Base-by-base conservation (phyloP, 2,797 vertebrate genomes). In the Sardinella longiceps region DNA sequence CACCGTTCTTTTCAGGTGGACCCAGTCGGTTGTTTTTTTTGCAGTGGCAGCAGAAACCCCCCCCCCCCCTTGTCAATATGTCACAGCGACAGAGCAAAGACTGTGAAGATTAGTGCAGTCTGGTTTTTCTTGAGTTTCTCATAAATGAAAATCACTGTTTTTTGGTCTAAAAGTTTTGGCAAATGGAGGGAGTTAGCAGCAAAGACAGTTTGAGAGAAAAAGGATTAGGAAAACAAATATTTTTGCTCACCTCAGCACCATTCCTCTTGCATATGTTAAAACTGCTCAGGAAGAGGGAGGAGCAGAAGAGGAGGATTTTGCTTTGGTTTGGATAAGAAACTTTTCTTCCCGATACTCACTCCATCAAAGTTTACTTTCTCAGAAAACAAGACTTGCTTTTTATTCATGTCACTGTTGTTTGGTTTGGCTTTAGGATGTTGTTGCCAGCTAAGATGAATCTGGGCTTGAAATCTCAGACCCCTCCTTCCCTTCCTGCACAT, bases 141-240 rank as follows among this genome's bases (percentile, higher is more conserved):
- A 86, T 83, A 89, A 93, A 90, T 90, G 89, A 90, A 93, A 92
- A 90, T 91, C 86, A 85, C 91, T 89, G 88, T 91, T 91, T 91
- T 91, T 94, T 85, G 87, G 82, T n/a, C 82, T 87, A 87, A 89
- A 92, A 90, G 86, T 93, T 92, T 33, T 84, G 77, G 88, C 84
- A 90, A 91, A 93, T 87, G 83, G 60, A 90, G 85, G 70, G 85
- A 86, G 81, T 82, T 46, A 85, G 88, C 85, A 80, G 77, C 84
- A 85, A 33, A 84, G 84, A 83, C 84, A 87, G 81, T 74, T 37
- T 74, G 28, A 30, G 86, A 85, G 37, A 82, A 87, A 88, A 85
- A 82, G 85, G 90, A 91, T 91, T 90, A 89, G 80, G 86, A 82
- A 85, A 88, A 87, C 85, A 87, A 90, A 90, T 66, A 90, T 89